Percentiles rank a stretch among this genome's conserved stretches.
Conservation (phyloP, 2,113 vertebrate genomes). For the Marcusenius ussheri region DNA sequence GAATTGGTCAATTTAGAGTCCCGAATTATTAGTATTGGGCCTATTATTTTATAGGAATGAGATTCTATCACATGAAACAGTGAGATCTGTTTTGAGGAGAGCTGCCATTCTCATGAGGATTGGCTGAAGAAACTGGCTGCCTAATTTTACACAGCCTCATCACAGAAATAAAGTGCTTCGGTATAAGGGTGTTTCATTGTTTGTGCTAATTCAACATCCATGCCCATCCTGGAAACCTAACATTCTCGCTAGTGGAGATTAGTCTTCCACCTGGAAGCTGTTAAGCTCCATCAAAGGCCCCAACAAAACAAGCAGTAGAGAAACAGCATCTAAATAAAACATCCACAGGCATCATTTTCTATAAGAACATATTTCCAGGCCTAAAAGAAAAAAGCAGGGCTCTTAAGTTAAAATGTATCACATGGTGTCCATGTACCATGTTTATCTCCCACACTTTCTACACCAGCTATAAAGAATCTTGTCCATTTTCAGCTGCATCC, state of each 20-base stretch:
- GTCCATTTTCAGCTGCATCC: background rate
- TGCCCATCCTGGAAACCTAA: background rate
- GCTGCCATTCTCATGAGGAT: background rate
- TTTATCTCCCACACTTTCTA: background rate
- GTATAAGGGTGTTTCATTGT: background rate
- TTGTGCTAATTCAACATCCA: background rate
- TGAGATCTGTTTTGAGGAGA: background rate
- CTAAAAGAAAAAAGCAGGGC: background rate
- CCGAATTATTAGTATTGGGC: background rate
- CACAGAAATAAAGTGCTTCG: background rate
- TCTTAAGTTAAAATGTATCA: background rate
- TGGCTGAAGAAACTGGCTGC: background rate
- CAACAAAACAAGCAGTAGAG: background rate
- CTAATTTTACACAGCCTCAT: background rate
- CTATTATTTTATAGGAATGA: background rate
- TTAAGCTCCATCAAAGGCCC: background rate
- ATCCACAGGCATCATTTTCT: background rate
- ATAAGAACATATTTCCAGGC: background rate
- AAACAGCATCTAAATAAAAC: background rate
- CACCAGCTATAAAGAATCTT: background rate
- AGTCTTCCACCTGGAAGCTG: background rate
- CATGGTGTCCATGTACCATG: background rate
- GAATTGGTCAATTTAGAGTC: background rate
- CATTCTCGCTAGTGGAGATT: background rate
- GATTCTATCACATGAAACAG: background rate